A percentile compares a stretch with the other conserved stretches of the same genome.
Evolutionary conservation across 1,140 invertebrate species (phyloP).

Genomic region (Leptoteleia sp.): DNA sequence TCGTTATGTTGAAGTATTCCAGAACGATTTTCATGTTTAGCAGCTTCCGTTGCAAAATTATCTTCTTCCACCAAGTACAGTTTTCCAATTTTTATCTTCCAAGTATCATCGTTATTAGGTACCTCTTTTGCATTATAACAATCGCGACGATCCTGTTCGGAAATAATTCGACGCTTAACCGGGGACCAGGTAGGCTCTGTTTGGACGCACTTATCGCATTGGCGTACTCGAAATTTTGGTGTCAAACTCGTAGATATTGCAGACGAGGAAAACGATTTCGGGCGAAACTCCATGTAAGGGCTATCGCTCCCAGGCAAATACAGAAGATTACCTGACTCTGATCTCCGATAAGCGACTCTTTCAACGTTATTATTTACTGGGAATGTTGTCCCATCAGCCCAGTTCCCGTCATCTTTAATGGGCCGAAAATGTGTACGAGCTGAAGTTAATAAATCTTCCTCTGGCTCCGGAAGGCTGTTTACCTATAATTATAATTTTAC

Average conservation of each 20-base stretch:
- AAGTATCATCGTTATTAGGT: slow-evolving; percentile 67
- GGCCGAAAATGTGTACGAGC: slow-evolving; percentile 88
- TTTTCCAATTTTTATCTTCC: slow-evolving; percentile 43
- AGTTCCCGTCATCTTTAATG: slow-evolving; percentile 83
- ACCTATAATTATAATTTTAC: slow-evolving; percentile 49
- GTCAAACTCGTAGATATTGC: slow-evolving; percentile 76
- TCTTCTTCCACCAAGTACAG: slow-evolving; percentile 57
- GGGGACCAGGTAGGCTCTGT: slow-evolving; percentile 81
- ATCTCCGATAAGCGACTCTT: slow-evolving; percentile 80
- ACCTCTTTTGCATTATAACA: slow-evolving; percentile 39
- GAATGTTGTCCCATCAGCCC: slow-evolving; percentile 86
- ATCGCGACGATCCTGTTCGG: slow-evolving; percentile 74
- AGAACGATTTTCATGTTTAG: slow-evolving; percentile 68
- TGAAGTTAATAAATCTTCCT: slow-evolving; percentile 87
- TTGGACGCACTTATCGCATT: slow-evolving; percentile 83
- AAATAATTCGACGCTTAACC: slow-evolving; percentile 75
- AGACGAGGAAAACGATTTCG: slow-evolving; percentile 63
- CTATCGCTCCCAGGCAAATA: slow-evolving; percentile 79
- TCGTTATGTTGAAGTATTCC: slow-evolving; percentile 75
- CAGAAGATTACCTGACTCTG: slow-evolving; percentile 76
- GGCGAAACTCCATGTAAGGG: slow-evolving; percentile 83
- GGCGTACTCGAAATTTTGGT: slow-evolving; percentile 82
- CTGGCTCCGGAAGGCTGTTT: slow-evolving; percentile 76
- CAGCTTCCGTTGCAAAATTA: slow-evolving; percentile 71
- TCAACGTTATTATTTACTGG: slow-evolving; percentile 85